phyloP scores from a whole-genome alignment of 1,140 invertebrate genomes.

The Pissodes strobi region DNA sequence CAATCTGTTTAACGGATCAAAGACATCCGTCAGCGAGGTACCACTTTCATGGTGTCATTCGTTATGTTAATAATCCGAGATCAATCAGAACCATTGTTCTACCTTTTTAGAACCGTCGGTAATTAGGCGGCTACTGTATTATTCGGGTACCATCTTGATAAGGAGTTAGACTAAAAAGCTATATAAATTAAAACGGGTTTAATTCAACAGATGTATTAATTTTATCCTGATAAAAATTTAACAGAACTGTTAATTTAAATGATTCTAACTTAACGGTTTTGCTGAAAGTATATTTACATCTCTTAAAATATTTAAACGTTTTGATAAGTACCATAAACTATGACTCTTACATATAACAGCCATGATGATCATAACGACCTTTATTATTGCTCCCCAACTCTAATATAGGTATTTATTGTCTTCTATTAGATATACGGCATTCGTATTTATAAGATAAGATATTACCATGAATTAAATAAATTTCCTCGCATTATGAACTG shows the following conservation, averaged over 20 bases:
- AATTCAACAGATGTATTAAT: conserved; percentile 11
- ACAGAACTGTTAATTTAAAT: background rate
- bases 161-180: background rate
- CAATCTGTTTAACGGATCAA: conserved; percentile 10
- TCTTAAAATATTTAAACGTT: too few relatives aligned
- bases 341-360: too few relatives aligned
- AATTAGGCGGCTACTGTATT: conserved; percentile 32
- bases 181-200: conserved; percentile 11
- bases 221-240: background rate
- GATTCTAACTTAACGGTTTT: background rate
- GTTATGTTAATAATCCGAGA: conserved; percentile 33
- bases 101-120: conserved; percentile 18
- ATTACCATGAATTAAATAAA: too few relatives aligned
- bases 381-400: too few relatives aligned
- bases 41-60: conserved; percentile 30
- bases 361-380: too few relatives aligned
- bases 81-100: conserved; percentile 34
- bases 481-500: too few relatives aligned
- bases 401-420: too few relatives aligned
- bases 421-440: too few relatives aligned
- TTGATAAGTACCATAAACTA: too few relatives aligned
- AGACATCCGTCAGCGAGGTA: conserved; percentile 23
- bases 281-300: too few relatives aligned
- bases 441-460: too few relatives aligned
- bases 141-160: conserved; percentile 28